phyloP scores from a whole-genome alignment of 2,888 invertebrate genomes.

The Drosophila trichaetosa region DNA sequence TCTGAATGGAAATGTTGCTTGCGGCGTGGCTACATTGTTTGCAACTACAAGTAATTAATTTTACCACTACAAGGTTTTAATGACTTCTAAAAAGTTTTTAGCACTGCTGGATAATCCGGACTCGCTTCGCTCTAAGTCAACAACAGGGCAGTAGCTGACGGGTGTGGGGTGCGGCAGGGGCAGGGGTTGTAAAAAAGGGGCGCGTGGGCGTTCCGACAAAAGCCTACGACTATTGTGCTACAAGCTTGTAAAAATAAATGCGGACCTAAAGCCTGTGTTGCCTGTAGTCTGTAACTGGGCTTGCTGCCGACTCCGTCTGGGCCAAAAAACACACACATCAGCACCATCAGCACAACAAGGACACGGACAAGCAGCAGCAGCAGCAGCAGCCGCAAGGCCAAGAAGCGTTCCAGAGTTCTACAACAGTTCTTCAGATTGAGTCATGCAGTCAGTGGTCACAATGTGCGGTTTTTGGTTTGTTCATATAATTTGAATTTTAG shows the following conservation, averaged over 20 bases:
- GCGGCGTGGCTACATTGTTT: conserved; percentile 84
- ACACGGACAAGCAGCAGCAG: conserved; percentile 32
- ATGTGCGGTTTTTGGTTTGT: conserved; percentile 80
- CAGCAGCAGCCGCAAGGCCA: conserved; percentile 62
- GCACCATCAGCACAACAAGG: conserved; percentile 32
- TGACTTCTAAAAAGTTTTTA: conserved; percentile 84
- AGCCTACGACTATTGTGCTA: conserved; percentile 77
- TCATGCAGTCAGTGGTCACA: conserved; percentile 70
- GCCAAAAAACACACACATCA: conserved; percentile 25
- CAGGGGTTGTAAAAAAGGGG: conserved; percentile 6
- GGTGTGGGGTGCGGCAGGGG: background rate
- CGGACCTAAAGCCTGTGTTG: conserved; percentile 38
- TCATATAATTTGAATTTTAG: conserved; percentile 84
- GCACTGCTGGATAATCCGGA: conserved; percentile 81
- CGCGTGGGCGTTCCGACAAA: conserved; percentile 74
- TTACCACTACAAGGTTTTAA: conserved; percentile 85
- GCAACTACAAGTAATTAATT: conserved; percentile 85
- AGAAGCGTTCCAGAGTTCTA: conserved; percentile 38
- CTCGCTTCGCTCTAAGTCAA: conserved; percentile 61
- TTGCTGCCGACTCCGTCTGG: conserved; percentile 42
- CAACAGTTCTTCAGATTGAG: conserved; percentile 58
- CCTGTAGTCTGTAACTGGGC: conserved; percentile 10
- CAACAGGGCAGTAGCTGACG: conserved; percentile 27
- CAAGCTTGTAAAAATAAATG: conserved; percentile 82
- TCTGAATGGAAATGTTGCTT: conserved; percentile 75